Evolutionary conservation across 2,888 invertebrate species (phyloP), one percentile per base, ranked within the genome.

Genomic region (Agriotes lineatus): DNA sequence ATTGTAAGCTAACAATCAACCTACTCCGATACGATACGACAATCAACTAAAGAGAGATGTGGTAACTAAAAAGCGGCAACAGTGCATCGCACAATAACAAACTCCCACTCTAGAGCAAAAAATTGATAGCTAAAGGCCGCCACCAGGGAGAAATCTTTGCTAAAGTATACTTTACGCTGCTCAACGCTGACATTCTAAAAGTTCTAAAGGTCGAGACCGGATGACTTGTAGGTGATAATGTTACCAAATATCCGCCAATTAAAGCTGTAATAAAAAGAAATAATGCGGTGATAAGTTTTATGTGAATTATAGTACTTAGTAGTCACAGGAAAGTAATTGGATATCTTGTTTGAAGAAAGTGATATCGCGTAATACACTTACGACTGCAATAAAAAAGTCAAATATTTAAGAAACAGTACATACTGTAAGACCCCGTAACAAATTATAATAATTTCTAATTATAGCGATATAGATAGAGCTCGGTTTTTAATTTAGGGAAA

Each of bases 11-110:
- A 20, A 56, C 35, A 35, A 56, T 56, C 56, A 39, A 56, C 56
- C 56, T 12, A 18, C 35, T 5, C 1, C 20, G 10, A 20, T 37
- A 18, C 20, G 20, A 20, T 39, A 39, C 56, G n/a, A 39, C 6
- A 37, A 56, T 22, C 37, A 56, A 56, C 56, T 56, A 33, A 56
- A 39, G n/a, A 18, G 22, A 56, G 19, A 18, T n/a, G n/a, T n/a
- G n/a, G 16, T 14, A 30, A 39, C 10, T 37, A 16, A 39, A 35
- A 22, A 1, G 37, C 22, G 64, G 64, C 64, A 64, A 57, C 64
- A 42, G 16, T 48, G 57, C 22, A 20, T 19, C 5, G 9, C 20
- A 60, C 45, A 56, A 67, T 35, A 67, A 67, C 66, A 67, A 67
- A 60, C 66, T 52, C 59, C 66, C 59, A 59, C 59, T 33, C 52